Evolutionary conservation across 2,888 invertebrate genomes (phyloP), one percentile per base, ranked within the genome.

Genomic region (Apoda limacodes): DNA sequence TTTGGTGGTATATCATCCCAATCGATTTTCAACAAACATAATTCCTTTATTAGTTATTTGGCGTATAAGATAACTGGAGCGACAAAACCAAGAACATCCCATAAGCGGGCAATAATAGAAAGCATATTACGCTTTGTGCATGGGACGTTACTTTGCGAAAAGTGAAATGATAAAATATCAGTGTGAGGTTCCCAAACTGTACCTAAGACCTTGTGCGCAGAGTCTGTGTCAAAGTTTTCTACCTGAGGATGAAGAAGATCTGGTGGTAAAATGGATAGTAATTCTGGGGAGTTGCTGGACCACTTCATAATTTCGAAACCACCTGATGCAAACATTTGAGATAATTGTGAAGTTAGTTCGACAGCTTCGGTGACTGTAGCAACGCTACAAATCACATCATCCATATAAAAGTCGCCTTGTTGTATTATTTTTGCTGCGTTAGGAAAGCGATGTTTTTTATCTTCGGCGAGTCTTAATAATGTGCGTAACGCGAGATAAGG

Each of bases 401-500:
- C 36, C 35, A 39, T 39, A 11, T 34, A 39, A 20, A 34, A 30
- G 25, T 34, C 32, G n/a, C n/a, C n/a, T 32, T 38, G 37, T 35
- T 33, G 32, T 38, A 39, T 29, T 10, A 33, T 25, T 5, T 15
- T 7, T 2, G 34, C 35, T 9, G 38, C 38, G 6, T 7, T 9
- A 5, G 35, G 32, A 17, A 20, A 38, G 1, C 13, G 15, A n/a
- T 9, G 1, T 10, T 28, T 15, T 17, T 35, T 33, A 9, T 40
- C 34, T 4, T 3, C 10, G 4, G 29, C 28, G 2, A 40, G 24
- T n/a, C n/a, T n/a, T n/a, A n/a, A n/a, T n/a, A n/a, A n/a, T n/a
- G n/a, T n/a, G n/a, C n/a, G n/a, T n/a, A n/a, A n/a, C n/a, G n/a
- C n/a, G n/a, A n/a, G n/a, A n/a, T n/a, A n/a, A n/a, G n/a, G n/a